Conservation (phyloP, 1,140 invertebrate species). For the Penaeus vannamei region DNA sequence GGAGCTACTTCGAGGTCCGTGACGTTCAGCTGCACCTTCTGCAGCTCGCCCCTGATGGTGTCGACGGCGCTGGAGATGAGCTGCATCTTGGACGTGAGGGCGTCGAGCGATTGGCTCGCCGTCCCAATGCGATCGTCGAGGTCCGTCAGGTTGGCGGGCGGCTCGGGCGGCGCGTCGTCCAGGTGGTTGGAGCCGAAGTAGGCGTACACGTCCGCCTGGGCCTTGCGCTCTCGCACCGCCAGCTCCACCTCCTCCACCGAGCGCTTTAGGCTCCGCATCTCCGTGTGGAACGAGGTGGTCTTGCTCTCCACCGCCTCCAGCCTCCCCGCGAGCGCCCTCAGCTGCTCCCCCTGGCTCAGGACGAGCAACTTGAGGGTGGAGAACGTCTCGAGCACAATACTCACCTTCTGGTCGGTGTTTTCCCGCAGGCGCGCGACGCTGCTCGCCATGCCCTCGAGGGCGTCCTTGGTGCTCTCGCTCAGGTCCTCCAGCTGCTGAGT, state of each 20-base stretch:
- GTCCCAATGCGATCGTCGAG: background rate
- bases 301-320: background rate
- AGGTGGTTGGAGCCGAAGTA: no score
- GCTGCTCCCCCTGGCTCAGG: constrained; percentile 7
- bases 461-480: background rate
- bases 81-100: background rate
- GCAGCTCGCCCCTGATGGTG: constrained; percentile 7
- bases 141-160: background rate
- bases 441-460: constrained; percentile 10
- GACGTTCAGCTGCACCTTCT: constrained; percentile 5
- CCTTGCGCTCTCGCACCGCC: no score
- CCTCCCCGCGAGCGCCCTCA: constrained; percentile 3
- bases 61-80: constrained; percentile 25
- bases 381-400: constrained; percentile 40
- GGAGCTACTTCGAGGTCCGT: background rate
- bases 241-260: background rate
- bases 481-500: background rate
- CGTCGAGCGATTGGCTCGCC: background rate
- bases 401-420: constrained; percentile 40
- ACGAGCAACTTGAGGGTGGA: constrained; percentile 43
- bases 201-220: no score
- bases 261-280: background rate
- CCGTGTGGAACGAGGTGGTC: background rate
- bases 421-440: constrained; percentile 9
- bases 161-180: background rate